Evolutionary conservation across 2,888 invertebrate species (phyloP), one percentile per base, ranked within the genome.

Genomic region (Scaeva pyrastri): DNA sequence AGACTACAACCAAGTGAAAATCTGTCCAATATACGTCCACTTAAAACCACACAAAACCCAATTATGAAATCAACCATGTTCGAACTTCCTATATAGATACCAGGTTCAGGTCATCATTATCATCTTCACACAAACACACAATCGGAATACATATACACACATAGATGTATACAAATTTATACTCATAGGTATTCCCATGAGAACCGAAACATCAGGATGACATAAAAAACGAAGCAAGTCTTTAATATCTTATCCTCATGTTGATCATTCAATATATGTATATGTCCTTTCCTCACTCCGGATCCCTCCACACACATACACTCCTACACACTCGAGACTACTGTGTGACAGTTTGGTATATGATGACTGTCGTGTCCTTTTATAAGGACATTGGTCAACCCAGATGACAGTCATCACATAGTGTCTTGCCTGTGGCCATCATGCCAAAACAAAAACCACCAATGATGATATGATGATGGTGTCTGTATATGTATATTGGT

Each of bases 321-420:
- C 48, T 21, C 43, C 14, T 39, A 52, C 58, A 62, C 23, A 48
- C 58, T 14, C 31, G 39, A 50, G 36, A 60, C 16, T 45, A 41
- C 11, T 23, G 64, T 48, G 26, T 52, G 52, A 16, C 36, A 55
- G 10, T 26, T 6, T 43, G 45, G 41, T n/a, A 23, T n/a, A 23
- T 62, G 60, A 62, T 62, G 43, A 48, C 36, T 60, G 68, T 80
- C 52, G 39, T 31, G 31, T 31, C 10, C 43, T 26, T 16, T 64
- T 64, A 58, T 48, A 58, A 41, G 73, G 58, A 79, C 72, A 66
- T 39, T 62, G 80, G 80, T 70, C 74, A 80, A 74, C 74, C 74
- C 45, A 80, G 68, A 68, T 60, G 60, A 62, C 68, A 74, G 55
- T 70, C 80, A 55, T 62, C 58, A 73, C 68, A 60, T 60, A 60